Percentiles rank a stretch among this genome's conserved stretches.
Evolutionary conservation across 2,888 invertebrate species (phyloP).

Genomic region (Ornithoptera alexandrae): DNA sequence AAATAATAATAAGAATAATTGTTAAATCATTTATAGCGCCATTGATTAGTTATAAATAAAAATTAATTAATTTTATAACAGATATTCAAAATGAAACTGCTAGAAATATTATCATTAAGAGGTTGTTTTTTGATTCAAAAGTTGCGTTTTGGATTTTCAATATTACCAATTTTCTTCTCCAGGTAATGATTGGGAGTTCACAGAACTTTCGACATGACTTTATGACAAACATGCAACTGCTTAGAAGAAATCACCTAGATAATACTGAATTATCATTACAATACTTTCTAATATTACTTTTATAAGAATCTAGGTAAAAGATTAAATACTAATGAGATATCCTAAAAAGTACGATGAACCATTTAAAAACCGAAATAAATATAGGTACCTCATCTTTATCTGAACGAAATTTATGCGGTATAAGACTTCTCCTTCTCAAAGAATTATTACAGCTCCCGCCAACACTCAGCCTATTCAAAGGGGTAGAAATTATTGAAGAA

Average conservation of each 20-base stretch:
- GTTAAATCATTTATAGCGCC: neutral
- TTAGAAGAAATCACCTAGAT: neutral
- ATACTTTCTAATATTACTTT: too few relatives aligned
- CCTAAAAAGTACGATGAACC: neutral
- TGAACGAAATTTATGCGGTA: conserved; percentile 49
- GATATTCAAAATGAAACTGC: neutral
- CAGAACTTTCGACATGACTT: neutral
- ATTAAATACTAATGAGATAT: neutral
- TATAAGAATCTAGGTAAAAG: too few relatives aligned
- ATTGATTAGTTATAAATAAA: too few relatives aligned
- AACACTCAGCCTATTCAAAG: conserved; percentile 56
- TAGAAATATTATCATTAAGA: neutral
- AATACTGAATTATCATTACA: too few relatives aligned
- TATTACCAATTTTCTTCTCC: too few relatives aligned
- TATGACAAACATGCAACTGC: neutral
- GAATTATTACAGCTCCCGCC: conserved; percentile 65
- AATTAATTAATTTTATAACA: too few relatives aligned
- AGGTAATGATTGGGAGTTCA: too few relatives aligned
- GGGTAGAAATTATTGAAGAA: conserved; percentile 58
- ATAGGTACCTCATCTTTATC: conserved; percentile 57
- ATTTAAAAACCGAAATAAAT: neutral
- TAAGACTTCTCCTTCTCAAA: conserved; percentile 59
- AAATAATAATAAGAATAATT: neutral
- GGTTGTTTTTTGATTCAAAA: too few relatives aligned
- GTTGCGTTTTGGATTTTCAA: too few relatives aligned